Evolutionary conservation across 2,888 invertebrate species (phyloP).

Genomic region (Campoplex nolae): DNA sequence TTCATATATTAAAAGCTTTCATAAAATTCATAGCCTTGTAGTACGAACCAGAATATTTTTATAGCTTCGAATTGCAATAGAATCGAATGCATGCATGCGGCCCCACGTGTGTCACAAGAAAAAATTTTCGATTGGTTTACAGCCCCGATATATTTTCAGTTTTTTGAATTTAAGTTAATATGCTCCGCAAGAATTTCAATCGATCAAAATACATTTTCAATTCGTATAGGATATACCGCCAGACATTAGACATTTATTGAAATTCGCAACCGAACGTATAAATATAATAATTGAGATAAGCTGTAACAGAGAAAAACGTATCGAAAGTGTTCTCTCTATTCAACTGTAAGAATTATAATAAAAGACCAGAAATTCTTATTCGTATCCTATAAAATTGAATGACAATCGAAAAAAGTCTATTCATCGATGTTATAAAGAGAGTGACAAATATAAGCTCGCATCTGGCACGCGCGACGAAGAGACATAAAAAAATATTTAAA

Average conservation of each 20-base stretch:
- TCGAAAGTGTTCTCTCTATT: not conserved
- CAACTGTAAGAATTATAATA: not conserved
- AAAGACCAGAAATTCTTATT: not conserved
- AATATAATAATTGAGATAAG: not conserved
- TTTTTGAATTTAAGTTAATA: too few species aligned
- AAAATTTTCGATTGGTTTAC: not conserved
- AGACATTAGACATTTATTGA: not conserved
- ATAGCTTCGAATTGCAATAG: not conserved
- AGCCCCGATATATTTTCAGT: not conserved
- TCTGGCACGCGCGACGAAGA: not conserved
- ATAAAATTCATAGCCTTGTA: not conserved
- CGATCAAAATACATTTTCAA: too few species aligned
- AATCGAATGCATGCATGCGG: not conserved
- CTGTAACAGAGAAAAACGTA: not conserved
- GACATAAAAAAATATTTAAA: not conserved
- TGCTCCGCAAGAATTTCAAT: not conserved
- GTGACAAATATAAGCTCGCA: not conserved
- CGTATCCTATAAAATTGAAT: not conserved
- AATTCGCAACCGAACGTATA: not conserved
- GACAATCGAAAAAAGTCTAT: constrained; percentile 9
- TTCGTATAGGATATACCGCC: too few species aligned
- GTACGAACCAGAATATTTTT: not conserved
- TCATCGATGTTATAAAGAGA: constrained; percentile 12
- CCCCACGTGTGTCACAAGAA: not conserved
- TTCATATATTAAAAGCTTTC: not conserved